phyloP scores from a whole-genome alignment of 1,140 invertebrate genomes.

The Ceratosolen solmsi region DNA sequence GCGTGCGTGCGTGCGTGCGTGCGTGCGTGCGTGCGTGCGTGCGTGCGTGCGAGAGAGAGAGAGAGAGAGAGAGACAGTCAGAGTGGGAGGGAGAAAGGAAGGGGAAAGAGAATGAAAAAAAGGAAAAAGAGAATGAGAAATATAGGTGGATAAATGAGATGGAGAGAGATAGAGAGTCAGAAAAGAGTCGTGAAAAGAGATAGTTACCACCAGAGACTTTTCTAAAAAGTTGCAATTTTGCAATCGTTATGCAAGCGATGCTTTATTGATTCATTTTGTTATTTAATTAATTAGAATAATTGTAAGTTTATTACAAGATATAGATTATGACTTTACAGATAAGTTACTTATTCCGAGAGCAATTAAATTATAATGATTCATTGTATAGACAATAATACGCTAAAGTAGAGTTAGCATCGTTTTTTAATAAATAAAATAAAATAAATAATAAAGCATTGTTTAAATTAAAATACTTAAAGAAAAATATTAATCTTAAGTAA shows the following conservation, averaged over 20 bases:
- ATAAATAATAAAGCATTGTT: neutral
- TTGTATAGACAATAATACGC: neutral
- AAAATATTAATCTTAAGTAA: neutral
- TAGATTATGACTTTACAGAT: neutral
- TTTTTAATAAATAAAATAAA: neutral
- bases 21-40: too few species aligned
- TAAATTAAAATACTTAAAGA: neutral
- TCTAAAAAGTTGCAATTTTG: neutral
- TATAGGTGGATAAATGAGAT: neutral
- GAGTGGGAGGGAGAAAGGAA: neutral
- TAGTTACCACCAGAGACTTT: neutral
- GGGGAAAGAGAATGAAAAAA: neutral
- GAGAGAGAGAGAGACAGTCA: neutral
- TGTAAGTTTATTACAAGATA: neutral
- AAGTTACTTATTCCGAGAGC: neutral
- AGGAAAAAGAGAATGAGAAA: too few species aligned
- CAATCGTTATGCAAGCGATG: neutral
- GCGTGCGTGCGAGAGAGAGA: too few species aligned
- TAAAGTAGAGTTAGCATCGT: neutral
- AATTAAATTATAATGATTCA: neutral
- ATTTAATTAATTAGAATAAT: neutral
- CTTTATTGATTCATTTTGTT: neutral
- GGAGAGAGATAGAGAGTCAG: neutral
- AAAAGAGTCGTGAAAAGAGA: neutral
- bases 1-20: too few species aligned